Percentiles rank a stretch among this genome's conserved stretches.
These are phyloP conservation scores for Microcebus jonahi DNA, from an alignment of 2,113 vertebrate genomes.

Conservation along the genomic window DNA sequence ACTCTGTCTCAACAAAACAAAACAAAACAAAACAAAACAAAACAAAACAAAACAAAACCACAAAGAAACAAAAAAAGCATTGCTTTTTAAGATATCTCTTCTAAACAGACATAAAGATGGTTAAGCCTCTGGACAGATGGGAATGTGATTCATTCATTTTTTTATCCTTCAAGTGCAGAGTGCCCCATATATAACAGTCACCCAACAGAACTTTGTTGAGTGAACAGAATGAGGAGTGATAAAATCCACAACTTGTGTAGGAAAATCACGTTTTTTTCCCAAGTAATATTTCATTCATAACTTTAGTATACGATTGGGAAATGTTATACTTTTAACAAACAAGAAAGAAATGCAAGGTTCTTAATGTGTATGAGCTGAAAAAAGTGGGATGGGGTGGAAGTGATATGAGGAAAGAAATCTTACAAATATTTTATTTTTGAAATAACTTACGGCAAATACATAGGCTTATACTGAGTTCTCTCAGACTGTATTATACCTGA, in stretches of 20 bases:
- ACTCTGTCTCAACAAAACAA: no score
- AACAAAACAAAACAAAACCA: no score
- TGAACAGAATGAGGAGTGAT: not conserved
- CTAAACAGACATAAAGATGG: not conserved
- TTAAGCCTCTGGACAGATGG: not conserved
- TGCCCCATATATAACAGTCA: not conserved
- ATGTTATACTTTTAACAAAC: not conserved
- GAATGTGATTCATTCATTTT: not conserved
- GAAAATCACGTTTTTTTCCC: not conserved
- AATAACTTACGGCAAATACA: not conserved
- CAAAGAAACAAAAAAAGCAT: not conserved
- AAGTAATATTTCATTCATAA: slow-evolving; percentile 16
- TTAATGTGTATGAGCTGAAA: not conserved
- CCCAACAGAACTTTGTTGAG: not conserved
- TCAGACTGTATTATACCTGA: not conserved
- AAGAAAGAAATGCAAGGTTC: not conserved
- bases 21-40: no score
- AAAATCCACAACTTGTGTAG: slow-evolving; percentile 15
- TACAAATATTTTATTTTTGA: slow-evolving; percentile 11
- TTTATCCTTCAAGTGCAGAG: not conserved
- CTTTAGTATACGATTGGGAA: slow-evolving; percentile 2
- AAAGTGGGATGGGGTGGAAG: not conserved
- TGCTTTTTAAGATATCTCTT: not conserved
- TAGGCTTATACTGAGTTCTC: not conserved
- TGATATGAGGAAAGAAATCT: slow-evolving; percentile 9